Percentiles rank a stretch among this genome's conserved stretches.
phyloP scores from a whole-genome alignment of 1,140 invertebrate genomes.

The Patella vulgata region DNA sequence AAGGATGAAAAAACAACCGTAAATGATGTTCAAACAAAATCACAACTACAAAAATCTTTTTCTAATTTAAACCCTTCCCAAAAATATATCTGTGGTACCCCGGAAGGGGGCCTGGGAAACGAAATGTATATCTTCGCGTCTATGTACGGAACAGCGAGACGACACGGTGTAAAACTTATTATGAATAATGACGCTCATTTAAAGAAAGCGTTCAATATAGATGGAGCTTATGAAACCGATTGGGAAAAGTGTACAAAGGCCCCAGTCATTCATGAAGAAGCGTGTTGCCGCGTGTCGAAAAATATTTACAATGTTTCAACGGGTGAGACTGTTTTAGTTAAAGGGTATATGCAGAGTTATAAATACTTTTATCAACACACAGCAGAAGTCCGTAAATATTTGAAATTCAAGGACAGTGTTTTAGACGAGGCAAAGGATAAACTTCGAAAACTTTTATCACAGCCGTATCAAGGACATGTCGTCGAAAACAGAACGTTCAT shows the following conservation, averaged over 20 bases:
- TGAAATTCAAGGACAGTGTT: conserved; percentile 15
- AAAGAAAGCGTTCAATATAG: conserved; percentile 16
- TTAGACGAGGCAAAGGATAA: conserved; percentile 2
- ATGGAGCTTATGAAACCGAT: neutral
- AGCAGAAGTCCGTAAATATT: conserved; percentile 22
- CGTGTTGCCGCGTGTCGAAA: conserved; percentile 16
- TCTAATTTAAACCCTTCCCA: too few relatives aligned
- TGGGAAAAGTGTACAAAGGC: conserved; percentile 10
- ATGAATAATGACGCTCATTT: neutral
- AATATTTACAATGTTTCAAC: neutral
- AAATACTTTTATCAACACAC: conserved; percentile 36
- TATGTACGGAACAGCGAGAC: conserved; percentile 27
- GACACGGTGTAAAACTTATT: conserved; percentile 10
- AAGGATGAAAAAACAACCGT: too few relatives aligned
- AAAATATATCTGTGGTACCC: conserved; percentile 22
- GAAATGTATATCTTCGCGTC: conserved; percentile 37
- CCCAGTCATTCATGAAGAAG: conserved; percentile 5
- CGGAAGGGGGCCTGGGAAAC: conserved; percentile 29
- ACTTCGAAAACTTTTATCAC: neutral
- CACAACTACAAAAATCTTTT: too few relatives aligned
- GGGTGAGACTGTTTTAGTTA: conserved; percentile 11
- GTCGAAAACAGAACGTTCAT: conserved; percentile 16
- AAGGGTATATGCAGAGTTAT: conserved; percentile 40
- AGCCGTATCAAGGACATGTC: neutral
- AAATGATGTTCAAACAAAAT: too few relatives aligned